A percentile compares a stretch with the other conserved stretches of the same genome.
phyloP scores from a whole-genome alignment of 2,113 vertebrate species.

The Spilogale gracilis region DNA sequence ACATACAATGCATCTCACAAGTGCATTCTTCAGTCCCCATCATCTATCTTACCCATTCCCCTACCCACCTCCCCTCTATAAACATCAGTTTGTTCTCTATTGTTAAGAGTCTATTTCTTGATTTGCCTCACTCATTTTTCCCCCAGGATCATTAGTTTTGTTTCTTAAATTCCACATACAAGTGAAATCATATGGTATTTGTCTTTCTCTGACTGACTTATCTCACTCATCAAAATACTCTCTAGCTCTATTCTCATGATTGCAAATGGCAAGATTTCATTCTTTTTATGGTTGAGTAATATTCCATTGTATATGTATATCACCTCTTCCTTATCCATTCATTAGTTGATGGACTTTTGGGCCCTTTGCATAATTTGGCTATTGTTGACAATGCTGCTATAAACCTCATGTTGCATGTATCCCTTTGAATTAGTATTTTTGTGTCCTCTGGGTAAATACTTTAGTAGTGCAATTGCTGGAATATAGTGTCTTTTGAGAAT shows the following conservation, averaged over 20 bases:
- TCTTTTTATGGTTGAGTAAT: background rate
- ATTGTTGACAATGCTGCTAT: background rate
- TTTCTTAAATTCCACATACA: background rate
- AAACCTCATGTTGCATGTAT: background rate
- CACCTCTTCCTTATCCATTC: background rate
- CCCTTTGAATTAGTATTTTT: background rate
- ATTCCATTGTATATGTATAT: background rate
- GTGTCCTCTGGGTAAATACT: background rate
- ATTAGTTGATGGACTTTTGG: background rate
- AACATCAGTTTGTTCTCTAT: background rate
- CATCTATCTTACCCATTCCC: background rate
- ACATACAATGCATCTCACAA: background rate
- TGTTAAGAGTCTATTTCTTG: background rate
- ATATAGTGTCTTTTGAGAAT: background rate
- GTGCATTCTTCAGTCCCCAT: background rate
- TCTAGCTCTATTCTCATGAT: background rate
- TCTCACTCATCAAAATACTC: background rate
- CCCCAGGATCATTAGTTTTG: background rate
- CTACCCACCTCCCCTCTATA: background rate
- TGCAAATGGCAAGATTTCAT: background rate
- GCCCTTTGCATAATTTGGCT: background rate
- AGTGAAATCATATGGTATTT: background rate
- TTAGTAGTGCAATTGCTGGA: background rate
- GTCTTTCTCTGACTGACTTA: background rate
- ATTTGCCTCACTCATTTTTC: background rate